phyloP scores from a whole-genome alignment of 2,113 vertebrate genomes.

The Nycticebus coucang region DNA sequence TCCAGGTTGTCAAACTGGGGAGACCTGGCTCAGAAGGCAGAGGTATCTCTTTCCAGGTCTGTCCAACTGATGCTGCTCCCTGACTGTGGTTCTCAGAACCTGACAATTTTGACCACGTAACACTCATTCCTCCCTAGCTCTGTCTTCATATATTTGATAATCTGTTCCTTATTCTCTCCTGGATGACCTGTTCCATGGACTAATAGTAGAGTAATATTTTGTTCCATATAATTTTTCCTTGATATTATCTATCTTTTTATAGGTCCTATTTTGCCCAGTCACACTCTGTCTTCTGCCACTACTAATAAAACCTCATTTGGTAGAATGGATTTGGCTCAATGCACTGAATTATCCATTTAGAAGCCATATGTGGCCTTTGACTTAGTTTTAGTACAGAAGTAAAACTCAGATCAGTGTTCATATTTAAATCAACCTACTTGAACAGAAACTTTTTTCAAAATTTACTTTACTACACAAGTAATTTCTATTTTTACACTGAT shows the following conservation, averaged over 20 bases:
- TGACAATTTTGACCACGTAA: neutral
- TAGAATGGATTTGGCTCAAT: neutral
- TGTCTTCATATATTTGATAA: neutral
- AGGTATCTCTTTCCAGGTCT: neutral
- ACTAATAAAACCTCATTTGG: neutral
- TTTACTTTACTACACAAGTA: neutral
- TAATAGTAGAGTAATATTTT: neutral
- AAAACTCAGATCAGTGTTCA: neutral
- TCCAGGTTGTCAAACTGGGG: neutral
- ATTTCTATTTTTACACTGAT: neutral
- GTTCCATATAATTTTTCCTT: neutral
- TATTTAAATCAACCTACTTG: neutral
- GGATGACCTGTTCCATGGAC: neutral
- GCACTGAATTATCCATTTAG: neutral
- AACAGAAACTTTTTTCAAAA: neutral
- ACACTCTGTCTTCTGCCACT: neutral
- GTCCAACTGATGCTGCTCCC: neutral
- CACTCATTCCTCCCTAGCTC: neutral
- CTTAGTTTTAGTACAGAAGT: neutral
- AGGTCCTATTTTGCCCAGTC: neutral
- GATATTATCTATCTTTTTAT: neutral
- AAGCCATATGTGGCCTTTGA: neutral
- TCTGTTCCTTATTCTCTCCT: neutral
- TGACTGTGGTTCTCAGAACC: neutral
- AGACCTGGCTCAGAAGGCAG: neutral